Evolutionary conservation across 2,888 invertebrate genomes (phyloP).

Genomic region (Buathra laborator): DNA sequence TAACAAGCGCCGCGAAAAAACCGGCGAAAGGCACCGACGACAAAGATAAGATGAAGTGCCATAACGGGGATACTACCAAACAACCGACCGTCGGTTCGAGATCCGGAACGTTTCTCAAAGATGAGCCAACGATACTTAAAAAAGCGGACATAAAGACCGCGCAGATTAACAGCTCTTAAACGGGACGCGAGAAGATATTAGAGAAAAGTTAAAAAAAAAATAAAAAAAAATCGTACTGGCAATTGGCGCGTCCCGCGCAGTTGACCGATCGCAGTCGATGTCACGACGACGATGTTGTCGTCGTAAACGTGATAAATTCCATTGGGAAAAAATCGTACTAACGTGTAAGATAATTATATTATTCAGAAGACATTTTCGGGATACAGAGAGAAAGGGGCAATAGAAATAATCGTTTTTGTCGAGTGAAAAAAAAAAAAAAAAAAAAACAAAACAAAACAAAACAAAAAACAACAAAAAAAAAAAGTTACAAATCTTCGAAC

Average conservation of each 20-base stretch:
- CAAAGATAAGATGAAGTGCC: slow-evolving; percentile 79
- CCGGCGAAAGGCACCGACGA: slow-evolving; percentile 73
- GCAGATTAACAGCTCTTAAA: slow-evolving; percentile 80
- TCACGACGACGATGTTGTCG: slow-evolving; percentile 26
- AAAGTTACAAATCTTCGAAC: slow-evolving; percentile 59
- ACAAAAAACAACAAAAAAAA: background rate
- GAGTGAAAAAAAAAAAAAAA: slow-evolving; percentile 1
- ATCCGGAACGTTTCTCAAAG: slow-evolving; percentile 91
- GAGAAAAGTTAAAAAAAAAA: background rate
- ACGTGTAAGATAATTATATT: slow-evolving; percentile 67
- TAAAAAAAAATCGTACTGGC: background rate
- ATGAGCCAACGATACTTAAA: slow-evolving; percentile 89
- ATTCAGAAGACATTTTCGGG: slow-evolving; percentile 40
- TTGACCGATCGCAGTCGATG: slow-evolving; percentile 13
- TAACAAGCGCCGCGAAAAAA: slow-evolving; percentile 69
- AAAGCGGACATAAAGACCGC: slow-evolving; percentile 84
- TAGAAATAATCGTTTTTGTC: slow-evolving; percentile 15
- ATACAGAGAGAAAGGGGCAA: slow-evolving; percentile 13
- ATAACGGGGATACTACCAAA: slow-evolving; percentile 79
- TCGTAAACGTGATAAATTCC: slow-evolving; percentile 77
- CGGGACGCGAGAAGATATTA: background rate
- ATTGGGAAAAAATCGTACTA: slow-evolving; percentile 74
- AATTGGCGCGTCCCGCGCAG: slow-evolving; percentile 10
- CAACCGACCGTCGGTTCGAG: slow-evolving; percentile 86
- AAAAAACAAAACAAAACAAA: background rate